These are phyloP conservation scores for Acleris laterana DNA, from an alignment of 2,888 invertebrate species.

Conservation along the genomic window DNA sequence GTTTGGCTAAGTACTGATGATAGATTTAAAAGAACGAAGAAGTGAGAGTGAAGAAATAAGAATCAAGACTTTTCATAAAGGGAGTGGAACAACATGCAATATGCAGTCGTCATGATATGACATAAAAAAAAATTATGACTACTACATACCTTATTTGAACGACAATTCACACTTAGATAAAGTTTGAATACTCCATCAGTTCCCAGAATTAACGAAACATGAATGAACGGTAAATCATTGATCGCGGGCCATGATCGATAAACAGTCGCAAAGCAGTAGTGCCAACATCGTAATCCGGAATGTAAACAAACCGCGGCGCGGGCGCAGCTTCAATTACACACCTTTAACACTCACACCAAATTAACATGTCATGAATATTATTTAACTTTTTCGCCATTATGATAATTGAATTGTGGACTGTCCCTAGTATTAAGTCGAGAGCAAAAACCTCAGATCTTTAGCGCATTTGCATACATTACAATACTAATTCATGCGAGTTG, in stretches of 20 bases:
- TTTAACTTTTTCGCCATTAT: slow-evolving; percentile 78
- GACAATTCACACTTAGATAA: not conserved
- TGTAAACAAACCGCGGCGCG: slow-evolving; percentile 46
- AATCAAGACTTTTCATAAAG: too few relatives aligned
- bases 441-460: slow-evolving; percentile 70
- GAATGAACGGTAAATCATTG: slow-evolving; percentile 31
- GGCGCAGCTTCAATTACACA: slow-evolving; percentile 67
- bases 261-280: slow-evolving; percentile 38
- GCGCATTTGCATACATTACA: slow-evolving; percentile 76
- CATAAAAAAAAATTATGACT: too few relatives aligned
- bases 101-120: too few relatives aligned
- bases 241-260: slow-evolving; percentile 29
- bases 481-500: slow-evolving; percentile 63
- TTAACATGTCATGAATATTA: slow-evolving; percentile 82
- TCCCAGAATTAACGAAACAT: slow-evolving; percentile 29
- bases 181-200: slow-evolving; percentile 6
- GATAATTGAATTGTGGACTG: slow-evolving; percentile 62
- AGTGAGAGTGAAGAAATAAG: too few relatives aligned
- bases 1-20: not conserved
- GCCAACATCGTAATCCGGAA: slow-evolving; percentile 39
- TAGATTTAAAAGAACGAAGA: too few relatives aligned
- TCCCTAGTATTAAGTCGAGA: slow-evolving; percentile 72
- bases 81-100: too few relatives aligned
- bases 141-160: not conserved
- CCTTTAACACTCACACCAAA: slow-evolving; percentile 72